Percentiles rank a stretch among this genome's conserved stretches.
Conservation (phyloP, 2,113 vertebrate species). For the Myrmecobius fasciatus region DNA sequence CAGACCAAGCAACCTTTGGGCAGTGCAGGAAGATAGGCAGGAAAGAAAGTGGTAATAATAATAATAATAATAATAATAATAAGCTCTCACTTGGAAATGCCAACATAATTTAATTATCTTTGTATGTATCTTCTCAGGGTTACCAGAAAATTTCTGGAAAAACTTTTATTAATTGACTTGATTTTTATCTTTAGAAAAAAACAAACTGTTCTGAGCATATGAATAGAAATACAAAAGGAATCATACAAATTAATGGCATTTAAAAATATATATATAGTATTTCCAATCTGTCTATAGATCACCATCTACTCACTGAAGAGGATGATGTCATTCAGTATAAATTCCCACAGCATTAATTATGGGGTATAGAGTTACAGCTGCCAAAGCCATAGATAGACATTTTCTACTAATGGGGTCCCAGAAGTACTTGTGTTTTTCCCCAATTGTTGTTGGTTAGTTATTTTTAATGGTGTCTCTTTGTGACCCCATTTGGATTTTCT, state of each 20-base stretch:
- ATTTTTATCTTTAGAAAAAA: constrained; percentile 41
- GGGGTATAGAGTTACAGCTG: constrained; percentile 33
- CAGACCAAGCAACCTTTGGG: background rate
- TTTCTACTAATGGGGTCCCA: background rate
- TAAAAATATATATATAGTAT: background rate
- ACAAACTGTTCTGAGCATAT: constrained; percentile 31
- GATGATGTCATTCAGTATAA: background rate
- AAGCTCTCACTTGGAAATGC: constrained; percentile 43
- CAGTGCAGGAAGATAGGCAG: background rate
- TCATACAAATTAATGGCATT: background rate
- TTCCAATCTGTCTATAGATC: background rate
- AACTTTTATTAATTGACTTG: background rate
- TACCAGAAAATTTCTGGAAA: constrained; percentile 27
- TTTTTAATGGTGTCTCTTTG: background rate
- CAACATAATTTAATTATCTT: constrained; percentile 19
- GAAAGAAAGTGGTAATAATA: background rate
- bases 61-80: too few species aligned
- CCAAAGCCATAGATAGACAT: background rate
- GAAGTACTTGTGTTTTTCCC: background rate
- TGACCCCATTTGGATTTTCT: background rate
- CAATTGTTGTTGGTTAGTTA: background rate
- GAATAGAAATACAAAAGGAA: constrained; percentile 10
- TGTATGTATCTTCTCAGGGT: constrained; percentile 10
- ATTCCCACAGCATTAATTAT: background rate
- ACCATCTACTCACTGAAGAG: background rate